Evolutionary conservation across 2,113 vertebrate genomes (phyloP), one percentile per base, ranked within the genome.

Genomic region (Danio rerio): DNA sequence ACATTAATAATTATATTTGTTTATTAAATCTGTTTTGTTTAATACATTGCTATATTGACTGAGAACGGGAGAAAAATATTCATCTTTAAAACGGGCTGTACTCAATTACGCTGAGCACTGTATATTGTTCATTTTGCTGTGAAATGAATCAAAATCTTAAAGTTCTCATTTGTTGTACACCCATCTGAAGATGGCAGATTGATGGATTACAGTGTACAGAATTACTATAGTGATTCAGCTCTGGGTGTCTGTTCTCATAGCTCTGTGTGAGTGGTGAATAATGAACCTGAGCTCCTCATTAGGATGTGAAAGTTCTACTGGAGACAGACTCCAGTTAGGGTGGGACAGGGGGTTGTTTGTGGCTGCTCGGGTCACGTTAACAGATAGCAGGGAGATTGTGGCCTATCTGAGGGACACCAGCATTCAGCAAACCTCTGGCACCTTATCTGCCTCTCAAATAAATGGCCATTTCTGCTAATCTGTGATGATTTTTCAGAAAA

Each of bases 341-440:
- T 76, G 93, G 90, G 90, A 88, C 81, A 69, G 40, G 80, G 53
- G 74, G 13, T 0, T 68, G 90, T 80, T 75, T 10, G 84, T 83
- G 89, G 84, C 66, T 42, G 76, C 81, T 68, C 72, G 72, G 88
- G 83, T 85, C 87, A 91, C 76, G 55, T 74, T 3, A n/a, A 0
- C 82, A 88, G 94, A 95, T 95, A 94, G 94, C 85, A 83, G 83
- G 21, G 65, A 70, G 86, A 72, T 56, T 71, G 76, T n/a, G 81
- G 81, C 66, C 83, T 92, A 91, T 94, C 91, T 87, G 84, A 78
- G 83, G 72, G 80, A 18, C 68, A 21, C 78, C 86, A 81, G 85
- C 61, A 47, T 45, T 40, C 13, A 45, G 49, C 49, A 40, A 82
- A 31, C 52, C 73, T 80, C 83, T 80, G 75, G 52, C 56, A 84